phyloP scores from a whole-genome alignment of 2,113 vertebrate species.

The Suncus etruscus region DNA sequence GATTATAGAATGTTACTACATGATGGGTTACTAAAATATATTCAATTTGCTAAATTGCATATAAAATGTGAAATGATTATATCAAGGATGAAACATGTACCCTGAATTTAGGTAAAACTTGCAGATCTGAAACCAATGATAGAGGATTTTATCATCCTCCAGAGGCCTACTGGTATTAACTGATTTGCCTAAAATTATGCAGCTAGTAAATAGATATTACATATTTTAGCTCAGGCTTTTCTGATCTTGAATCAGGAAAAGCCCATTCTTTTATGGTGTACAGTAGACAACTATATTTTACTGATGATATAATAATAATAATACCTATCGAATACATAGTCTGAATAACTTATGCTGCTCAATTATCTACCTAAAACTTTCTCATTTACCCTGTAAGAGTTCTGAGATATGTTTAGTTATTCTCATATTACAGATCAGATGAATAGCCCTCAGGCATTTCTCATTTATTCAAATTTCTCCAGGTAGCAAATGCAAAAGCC shows the following conservation, averaged over 20 bases:
- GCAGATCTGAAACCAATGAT: slow-evolving; percentile 33
- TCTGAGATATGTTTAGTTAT: background rate
- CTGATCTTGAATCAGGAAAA: background rate
- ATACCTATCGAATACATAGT: background rate
- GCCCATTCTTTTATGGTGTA: background rate
- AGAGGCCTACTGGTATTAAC: slow-evolving; percentile 56
- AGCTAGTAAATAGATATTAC: slow-evolving; percentile 24
- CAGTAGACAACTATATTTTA: background rate
- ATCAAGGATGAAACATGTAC: slow-evolving; percentile 39
- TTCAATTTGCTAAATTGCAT: slow-evolving; percentile 37
- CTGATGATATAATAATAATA: background rate
- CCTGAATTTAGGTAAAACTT: slow-evolving; percentile 61
- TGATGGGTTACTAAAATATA: slow-evolving; percentile 3
- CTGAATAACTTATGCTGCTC: background rate
- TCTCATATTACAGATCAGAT: background rate
- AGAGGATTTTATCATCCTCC: slow-evolving; percentile 44
- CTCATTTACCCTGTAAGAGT: background rate
- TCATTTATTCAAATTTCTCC: background rate
- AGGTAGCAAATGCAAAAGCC: background rate
- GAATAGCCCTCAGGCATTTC: background rate
- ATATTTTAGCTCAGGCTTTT: slow-evolving; percentile 44
- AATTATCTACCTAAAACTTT: background rate
- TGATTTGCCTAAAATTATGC: slow-evolving; percentile 48
- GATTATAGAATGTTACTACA: slow-evolving; percentile 18
- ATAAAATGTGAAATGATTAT: background rate